Base-by-base conservation (phyloP, 2,797 vertebrate species). In the Microchirus variegatus region DNA sequence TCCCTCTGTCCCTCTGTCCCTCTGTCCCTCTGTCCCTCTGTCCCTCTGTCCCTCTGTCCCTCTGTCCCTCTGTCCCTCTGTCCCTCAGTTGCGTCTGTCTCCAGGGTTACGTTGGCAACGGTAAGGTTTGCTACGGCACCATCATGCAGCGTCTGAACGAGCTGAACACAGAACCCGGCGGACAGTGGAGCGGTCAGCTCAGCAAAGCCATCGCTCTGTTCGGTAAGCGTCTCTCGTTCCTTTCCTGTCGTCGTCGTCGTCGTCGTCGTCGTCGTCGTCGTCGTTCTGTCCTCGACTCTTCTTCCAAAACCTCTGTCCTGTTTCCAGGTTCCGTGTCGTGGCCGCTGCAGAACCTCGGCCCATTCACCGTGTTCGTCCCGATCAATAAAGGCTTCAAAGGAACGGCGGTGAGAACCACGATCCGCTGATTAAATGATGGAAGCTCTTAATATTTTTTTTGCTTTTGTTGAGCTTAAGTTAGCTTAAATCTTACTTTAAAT, bases 301-400 rank as follows among this genome's bases (percentile, higher is more conserved):
- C n/a, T n/a, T n/a, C n/a, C n/a, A n/a, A n/a, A n/a, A n/a, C n/a
- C n/a, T n/a, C n/a, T n/a, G n/a, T 46, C 10, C 60, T 11, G 10
- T 26, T 64, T 45, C 72, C 72, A 93, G 93, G 61, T 53, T 77
- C 87, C 38, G 88, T 97, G 5, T 91, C 92, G 4, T 97, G 96
- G 95, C 90, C 90, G 0, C 81, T 99, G 61, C 91, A 87, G 67
- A 90, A 87, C 37, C 73, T 95, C 70, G 97, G 96, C 77, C 96
- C 95, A 0, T 98, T 98, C 86, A 98, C 97, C 0, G 14, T 97
- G 37, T 93, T 99, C 12, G 87, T 97, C 57, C 95, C 97, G 0
- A 92, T 90, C 83, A 95, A 96, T 82, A 94, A 86, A 53, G 96
- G 92, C 13, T 93, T 97, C 73, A 94, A 82, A 82, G 90, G 83